Conservation (phyloP, 1,140 invertebrate genomes). For the Anadara kagoshimensis region DNA sequence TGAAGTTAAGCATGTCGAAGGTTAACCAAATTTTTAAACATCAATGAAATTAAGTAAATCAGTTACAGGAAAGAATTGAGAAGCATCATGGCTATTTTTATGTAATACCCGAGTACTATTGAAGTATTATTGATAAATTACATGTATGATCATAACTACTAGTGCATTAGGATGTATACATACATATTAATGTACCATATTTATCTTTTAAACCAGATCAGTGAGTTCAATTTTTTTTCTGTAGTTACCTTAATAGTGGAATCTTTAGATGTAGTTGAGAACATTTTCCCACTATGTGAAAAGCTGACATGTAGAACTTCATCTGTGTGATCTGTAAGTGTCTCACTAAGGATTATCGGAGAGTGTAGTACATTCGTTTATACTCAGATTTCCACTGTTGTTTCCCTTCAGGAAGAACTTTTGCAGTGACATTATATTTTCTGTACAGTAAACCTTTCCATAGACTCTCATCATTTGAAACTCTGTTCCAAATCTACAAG, state of each 20-base stretch:
- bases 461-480: slow-evolving; percentile 70
- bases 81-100: too few species aligned
- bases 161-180: too few species aligned
- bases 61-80: too few species aligned
- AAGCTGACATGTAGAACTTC: slow-evolving; percentile 89
- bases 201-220: too few species aligned
- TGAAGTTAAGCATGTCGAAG: too few species aligned
- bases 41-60: too few species aligned
- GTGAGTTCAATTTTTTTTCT: neutral
- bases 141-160: too few species aligned
- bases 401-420: slow-evolving; percentile 79
- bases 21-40: too few species aligned
- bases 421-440: slow-evolving; percentile 19
- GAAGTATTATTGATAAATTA: too few species aligned
- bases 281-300: slow-evolving; percentile 89
- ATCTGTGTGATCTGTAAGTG: slow-evolving; percentile 78
- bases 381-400: slow-evolving; percentile 85
- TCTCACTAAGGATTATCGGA: slow-evolving; percentile 85
- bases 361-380: slow-evolving; percentile 83
- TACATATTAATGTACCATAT: too few species aligned
- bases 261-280: slow-evolving; percentile 90
- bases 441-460: slow-evolving; percentile 73
- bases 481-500: slow-evolving; percentile 59
- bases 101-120: too few species aligned
- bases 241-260: slow-evolving; percentile 79